Conservation (phyloP, 2,888 invertebrate genomes). For the Seira sanloemensis region DNA sequence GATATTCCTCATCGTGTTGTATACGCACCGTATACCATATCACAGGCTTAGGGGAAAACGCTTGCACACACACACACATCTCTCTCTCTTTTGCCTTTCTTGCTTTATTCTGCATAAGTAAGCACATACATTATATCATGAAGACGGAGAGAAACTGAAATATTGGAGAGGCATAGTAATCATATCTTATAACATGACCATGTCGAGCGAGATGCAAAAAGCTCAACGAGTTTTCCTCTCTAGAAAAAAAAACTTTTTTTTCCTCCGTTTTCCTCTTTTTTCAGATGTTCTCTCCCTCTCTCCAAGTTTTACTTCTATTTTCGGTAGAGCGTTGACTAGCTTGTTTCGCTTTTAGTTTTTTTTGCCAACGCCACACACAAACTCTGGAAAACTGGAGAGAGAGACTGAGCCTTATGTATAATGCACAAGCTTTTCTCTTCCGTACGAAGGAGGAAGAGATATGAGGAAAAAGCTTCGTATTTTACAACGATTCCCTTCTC, state of each 20-base stretch:
- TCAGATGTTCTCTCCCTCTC: slow-evolving; percentile 17
- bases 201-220: not conserved
- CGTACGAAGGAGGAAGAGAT: not conserved
- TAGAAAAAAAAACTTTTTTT: slow-evolving; percentile 22
- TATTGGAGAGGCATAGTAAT: not conserved
- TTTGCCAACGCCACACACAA: no score
- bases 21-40: no score
- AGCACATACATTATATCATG: slow-evolving; percentile 21
- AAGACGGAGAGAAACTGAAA: not conserved
- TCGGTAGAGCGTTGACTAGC: not conserved
- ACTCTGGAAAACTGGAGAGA: not conserved
- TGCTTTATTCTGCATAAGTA: slow-evolving; percentile 35
- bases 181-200: slow-evolving; percentile 27
- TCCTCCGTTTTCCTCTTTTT: slow-evolving; percentile 2
- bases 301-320: no score
- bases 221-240: slow-evolving; percentile 10
- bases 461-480: not conserved
- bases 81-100: slow-evolving; percentile 1
- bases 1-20: no score
- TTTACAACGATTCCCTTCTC: not conserved
- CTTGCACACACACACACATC: slow-evolving; percentile 6
- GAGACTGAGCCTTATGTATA: slow-evolving; percentile 43
- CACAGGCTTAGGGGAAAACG: no score
- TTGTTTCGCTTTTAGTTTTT: not conserved
- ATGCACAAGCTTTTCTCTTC: slow-evolving; percentile 45